A percentile compares a stretch with the other conserved stretches of the same genome.
Evolutionary conservation across 2,888 invertebrate genomes (phyloP).

Genomic region (Leptinotarsa rubiginosa): DNA sequence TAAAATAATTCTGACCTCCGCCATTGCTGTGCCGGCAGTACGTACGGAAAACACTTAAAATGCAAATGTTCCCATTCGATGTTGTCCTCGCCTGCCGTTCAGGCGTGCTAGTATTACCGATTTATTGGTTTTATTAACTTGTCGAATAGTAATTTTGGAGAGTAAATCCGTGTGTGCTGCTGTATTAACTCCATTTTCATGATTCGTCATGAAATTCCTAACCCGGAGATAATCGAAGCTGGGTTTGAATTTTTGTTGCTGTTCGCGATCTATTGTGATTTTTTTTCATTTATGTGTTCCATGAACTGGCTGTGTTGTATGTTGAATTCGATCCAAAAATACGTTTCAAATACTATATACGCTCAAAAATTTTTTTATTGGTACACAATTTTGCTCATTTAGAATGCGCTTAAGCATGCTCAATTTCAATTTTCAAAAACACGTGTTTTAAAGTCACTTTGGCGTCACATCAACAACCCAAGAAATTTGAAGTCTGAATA

Average conservation of each 20-base stretch:
- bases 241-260: background rate
- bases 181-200: slow-evolving; percentile 22
- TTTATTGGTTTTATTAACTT: slow-evolving; percentile 60
- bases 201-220: slow-evolving; percentile 5
- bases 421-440: too few species aligned
- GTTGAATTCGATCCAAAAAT: too few species aligned
- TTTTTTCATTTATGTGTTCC: too few species aligned
- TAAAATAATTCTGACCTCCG: slow-evolving; percentile 13
- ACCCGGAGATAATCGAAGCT: background rate
- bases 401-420: too few species aligned
- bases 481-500: too few species aligned
- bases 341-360: too few species aligned
- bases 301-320: too few species aligned
- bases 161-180: slow-evolving; percentile 42
- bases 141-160: slow-evolving; percentile 50
- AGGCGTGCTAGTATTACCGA: slow-evolving; percentile 54
- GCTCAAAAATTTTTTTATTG: too few species aligned
- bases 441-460: too few species aligned
- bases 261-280: background rate
- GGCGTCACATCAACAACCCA: too few species aligned
- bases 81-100: slow-evolving; percentile 51
- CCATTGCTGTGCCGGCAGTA: slow-evolving; percentile 45
- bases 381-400: too few species aligned
- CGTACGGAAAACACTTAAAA: slow-evolving; percentile 65
- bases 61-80: slow-evolving; percentile 63